Conservation (phyloP, 2,113 vertebrate genomes). For the Oceanites oceanicus region DNA sequence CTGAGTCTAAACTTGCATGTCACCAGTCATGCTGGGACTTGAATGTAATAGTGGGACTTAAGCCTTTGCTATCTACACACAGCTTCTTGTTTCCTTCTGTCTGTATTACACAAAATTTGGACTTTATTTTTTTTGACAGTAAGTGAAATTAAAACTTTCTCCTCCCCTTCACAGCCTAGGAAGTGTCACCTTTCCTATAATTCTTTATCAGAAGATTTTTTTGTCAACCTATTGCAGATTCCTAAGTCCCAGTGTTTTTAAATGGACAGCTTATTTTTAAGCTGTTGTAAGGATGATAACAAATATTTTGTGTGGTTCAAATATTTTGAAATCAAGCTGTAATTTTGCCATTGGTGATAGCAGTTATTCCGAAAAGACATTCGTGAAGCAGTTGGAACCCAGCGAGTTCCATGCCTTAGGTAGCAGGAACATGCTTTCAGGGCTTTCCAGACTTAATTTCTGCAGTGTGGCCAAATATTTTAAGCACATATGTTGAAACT, state of each 20-base stretch:
- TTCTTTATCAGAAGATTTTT: background rate
- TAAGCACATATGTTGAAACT: background rate
- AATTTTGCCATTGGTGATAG: background rate
- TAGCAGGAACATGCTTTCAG: background rate
- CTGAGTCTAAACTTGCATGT: background rate
- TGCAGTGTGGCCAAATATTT: background rate
- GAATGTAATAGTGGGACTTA: background rate
- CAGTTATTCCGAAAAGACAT: background rate
- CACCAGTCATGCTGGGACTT: background rate
- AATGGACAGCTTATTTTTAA: background rate
- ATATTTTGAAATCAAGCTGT: background rate
- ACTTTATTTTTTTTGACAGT: background rate
- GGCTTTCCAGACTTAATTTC: background rate
- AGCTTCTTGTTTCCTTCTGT: background rate
- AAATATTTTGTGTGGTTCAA: background rate
- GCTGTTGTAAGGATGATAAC: background rate
- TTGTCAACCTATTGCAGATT: background rate
- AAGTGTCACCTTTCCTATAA: background rate
- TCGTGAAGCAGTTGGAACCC: background rate
- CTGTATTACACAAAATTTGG: background rate
- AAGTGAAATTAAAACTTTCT: background rate
- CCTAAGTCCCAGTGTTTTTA: background rate
- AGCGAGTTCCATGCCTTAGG: background rate
- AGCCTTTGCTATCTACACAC: background rate
- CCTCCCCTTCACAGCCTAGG: background rate